A percentile compares a stretch with the other conserved stretches of the same genome.
Evolutionary conservation across 2,113 vertebrate species (phyloP).

Genomic region (Neodontobutis hainanensis): DNA sequence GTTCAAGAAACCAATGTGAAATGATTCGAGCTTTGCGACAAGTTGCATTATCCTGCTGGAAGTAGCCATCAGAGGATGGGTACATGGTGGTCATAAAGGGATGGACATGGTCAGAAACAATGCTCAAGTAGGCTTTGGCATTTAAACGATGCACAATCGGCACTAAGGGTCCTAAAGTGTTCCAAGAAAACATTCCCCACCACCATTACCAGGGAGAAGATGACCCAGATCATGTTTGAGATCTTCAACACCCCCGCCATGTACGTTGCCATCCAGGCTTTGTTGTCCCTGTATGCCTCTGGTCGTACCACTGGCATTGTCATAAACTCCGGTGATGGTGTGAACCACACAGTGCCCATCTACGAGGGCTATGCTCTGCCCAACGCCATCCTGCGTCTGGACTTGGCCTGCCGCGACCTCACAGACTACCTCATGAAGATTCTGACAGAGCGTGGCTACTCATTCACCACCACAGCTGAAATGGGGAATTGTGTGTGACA

Average conservation of each 20-base stretch:
- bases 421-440: slow-evolving; percentile 99
- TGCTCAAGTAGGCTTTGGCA: too few relatives aligned
- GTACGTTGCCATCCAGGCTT: slow-evolving; percentile 99
- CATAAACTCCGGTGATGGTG: slow-evolving; percentile 99
- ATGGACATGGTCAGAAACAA: too few relatives aligned
- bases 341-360: slow-evolving; percentile 99
- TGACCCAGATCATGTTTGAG: slow-evolving; percentile 99
- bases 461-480: slow-evolving; percentile 98
- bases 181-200: too few relatives aligned
- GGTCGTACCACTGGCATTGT: slow-evolving; percentile 99
- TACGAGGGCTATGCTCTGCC: slow-evolving; percentile 98
- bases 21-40: too few relatives aligned
- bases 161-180: too few relatives aligned
- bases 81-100: too few relatives aligned
- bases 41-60: too few relatives aligned
- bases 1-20: too few relatives aligned
- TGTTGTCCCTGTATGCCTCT: slow-evolving; percentile 98
- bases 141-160: too few relatives aligned
- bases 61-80: too few relatives aligned
- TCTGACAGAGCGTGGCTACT: slow-evolving; percentile 98
- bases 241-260: slow-evolving; percentile 99
- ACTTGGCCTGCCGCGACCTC: slow-evolving; percentile 98
- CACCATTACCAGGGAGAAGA: too few relatives aligned
- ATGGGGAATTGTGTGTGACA: slow-evolving; percentile 98
- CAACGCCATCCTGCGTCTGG: slow-evolving; percentile 98